Evolutionary conservation across 2,113 vertebrate species (phyloP), one percentile per base, ranked within the genome.

Genomic region (Corythornis vintsioides): DNA sequence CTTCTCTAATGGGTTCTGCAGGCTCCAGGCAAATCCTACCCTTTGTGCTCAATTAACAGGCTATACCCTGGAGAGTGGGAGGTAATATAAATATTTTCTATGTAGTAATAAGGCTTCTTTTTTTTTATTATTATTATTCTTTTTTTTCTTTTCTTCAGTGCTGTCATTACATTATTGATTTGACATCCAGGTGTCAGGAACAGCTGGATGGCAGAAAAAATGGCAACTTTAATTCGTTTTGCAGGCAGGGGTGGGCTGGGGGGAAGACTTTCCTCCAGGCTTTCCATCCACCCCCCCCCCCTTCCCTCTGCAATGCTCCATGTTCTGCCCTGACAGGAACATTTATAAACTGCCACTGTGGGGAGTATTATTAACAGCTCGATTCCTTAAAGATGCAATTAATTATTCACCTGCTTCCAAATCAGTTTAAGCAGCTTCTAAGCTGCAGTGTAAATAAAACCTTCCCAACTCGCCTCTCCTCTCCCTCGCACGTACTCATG

Each of bases 321-420:
- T 88, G 86, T 88, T 93, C 60, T 10, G 5, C 69, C 93, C 80
- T 63, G 89, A 87, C 83, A 88, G 73, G 43, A 89, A 75, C 77
- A 88, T 92, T 94, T 96, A 91, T 91, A 93, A 94, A 90, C 76
- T 55, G 81, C 61, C 47, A 90, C 91, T 93, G 78, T 76, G 92
- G 94, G 88, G 90, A 87, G 88, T 91, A 83, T 96, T 97, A 96
- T 96, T 94, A 97, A 93, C 87, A 85, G 91, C 93, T 95, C 76
- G 57, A 89, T 90, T 93, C 95, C 94, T 97, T 95, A 94, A 96
- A 96, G 95, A 96, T 56, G 88, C 94, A 95, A 97, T 97, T 97
- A 97, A 96, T 97, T 96, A 95, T 96, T 96, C 96, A 96, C 96
- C 93, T 97, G 93, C 92, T 95, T 95, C 94, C 94, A 84, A 96